Evolutionary conservation across 1,140 invertebrate species (phyloP).

Genomic region (Trypoxylus dichotomus): DNA sequence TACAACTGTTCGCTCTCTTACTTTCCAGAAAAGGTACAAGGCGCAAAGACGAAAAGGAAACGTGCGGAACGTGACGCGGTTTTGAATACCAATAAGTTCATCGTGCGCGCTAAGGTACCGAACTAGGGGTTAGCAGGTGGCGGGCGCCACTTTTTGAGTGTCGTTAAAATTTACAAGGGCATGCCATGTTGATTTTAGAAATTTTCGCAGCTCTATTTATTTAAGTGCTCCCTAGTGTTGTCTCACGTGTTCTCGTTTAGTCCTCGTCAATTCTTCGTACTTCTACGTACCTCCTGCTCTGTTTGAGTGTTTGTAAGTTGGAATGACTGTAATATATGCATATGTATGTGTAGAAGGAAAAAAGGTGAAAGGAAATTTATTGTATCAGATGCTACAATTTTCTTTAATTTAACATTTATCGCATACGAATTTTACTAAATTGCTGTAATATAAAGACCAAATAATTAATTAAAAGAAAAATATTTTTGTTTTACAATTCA

Average conservation of each 20-base stretch:
- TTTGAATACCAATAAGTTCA: conserved; percentile 14
- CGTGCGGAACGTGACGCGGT: conserved; percentile 19
- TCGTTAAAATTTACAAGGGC: conserved; percentile 14
- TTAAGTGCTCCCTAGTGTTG: conserved; percentile 22
- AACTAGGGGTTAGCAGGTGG: neutral
- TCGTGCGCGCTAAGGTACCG: neutral
- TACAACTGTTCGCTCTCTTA: neutral
- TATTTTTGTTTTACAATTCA: no score
- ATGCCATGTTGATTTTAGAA: conserved; percentile 12
- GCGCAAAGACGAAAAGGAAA: neutral
- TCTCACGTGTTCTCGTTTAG: conserved; percentile 24
- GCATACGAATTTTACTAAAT: no score
- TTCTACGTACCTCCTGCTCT: neutral
- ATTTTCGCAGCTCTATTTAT: conserved; percentile 22
- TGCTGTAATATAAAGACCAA: no score
- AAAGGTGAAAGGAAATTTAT: neutral
- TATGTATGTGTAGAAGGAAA: neutral
- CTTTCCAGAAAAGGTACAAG: neutral
- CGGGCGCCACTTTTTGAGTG: conserved; percentile 15
- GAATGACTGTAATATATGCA: neutral
- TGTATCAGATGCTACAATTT: no score
- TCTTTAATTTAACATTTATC: no score
- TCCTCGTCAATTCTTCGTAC: conserved; percentile 11
- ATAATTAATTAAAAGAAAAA: no score
- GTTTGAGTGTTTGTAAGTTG: neutral